Evolutionary conservation across 2,113 vertebrate genomes (phyloP).

Genomic region (Hydrolagus affinis): DNA sequence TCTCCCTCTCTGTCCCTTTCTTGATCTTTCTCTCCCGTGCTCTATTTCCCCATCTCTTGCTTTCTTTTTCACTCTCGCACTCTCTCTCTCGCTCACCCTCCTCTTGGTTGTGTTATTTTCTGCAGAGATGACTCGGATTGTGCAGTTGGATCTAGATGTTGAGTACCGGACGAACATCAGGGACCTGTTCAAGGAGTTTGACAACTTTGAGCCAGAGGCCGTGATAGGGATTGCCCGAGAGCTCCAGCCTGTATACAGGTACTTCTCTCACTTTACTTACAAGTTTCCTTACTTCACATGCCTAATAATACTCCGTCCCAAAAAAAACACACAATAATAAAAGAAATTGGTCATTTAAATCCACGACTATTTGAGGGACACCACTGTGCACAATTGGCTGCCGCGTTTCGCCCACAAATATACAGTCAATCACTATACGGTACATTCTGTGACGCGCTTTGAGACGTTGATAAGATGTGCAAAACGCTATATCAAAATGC

Average conservation of each 20-base stretch:
- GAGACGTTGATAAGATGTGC: no score
- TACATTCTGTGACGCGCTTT: no score
- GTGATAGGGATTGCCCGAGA: slow-evolving; percentile 83
- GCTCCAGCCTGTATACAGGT: slow-evolving; percentile 98
- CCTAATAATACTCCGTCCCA: no score
- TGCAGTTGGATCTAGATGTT: slow-evolving; percentile 89
- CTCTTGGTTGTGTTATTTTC: slow-evolving; percentile 37
- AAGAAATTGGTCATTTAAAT: no score
- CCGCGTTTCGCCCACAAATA: no score
- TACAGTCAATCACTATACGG: no score
- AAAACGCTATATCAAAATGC: no score
- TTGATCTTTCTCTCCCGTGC: neutral
- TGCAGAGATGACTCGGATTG: slow-evolving; percentile 71
- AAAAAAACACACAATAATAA: no score
- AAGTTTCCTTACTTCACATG: no score
- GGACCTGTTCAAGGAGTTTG: slow-evolving; percentile 86
- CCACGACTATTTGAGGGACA: no score
- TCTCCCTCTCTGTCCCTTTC: neutral
- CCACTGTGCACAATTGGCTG: no score
- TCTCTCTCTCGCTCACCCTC: neutral
- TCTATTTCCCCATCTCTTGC: slow-evolving; percentile 29
- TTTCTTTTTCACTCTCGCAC: neutral
- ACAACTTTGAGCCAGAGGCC: slow-evolving; percentile 67
- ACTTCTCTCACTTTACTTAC: slow-evolving; percentile 21
- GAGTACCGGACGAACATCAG: slow-evolving; percentile 83